Evolutionary conservation across 2,113 vertebrate genomes (phyloP), one percentile per base, ranked within the genome.

Genomic region (Lynx canadensis): DNA sequence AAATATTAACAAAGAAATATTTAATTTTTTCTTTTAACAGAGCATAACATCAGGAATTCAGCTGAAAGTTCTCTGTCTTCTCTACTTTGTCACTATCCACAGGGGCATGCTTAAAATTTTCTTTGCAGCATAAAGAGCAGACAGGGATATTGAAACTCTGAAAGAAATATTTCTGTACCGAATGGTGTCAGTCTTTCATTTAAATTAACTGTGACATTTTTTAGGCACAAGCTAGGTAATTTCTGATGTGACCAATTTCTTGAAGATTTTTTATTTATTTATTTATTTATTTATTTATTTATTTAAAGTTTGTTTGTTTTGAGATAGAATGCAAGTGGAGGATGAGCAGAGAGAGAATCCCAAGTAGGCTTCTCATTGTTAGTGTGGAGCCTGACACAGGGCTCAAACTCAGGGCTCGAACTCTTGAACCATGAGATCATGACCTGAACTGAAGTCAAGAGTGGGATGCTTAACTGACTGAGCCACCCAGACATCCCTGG

Each of bases 191-290:
- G 11, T 60, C 36, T 81, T 97, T 89, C n/a, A 94, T 60, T 89
- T 82, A 92, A 79, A 76, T 95, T 96, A 63, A 13, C 57, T 95
- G 23, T 79, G 78, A 74, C 11, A 79, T 66, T 95, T 95, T 95
- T 95, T 74, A 91, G 29, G 88, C 5, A 74, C 12, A 95, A 91
- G 18, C 3, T 57, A 91, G 33, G 1, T 69, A 68, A 94, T 83
- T 90, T 96, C 19, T 90, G 33, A 87, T 55, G 41, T 95, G 38
- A 36, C 6, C 25, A 94, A 78, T 68, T 79, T 69, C 73, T 82
- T 18, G 16, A 81, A 85, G 50, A 83, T 80, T 91, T 94, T 85
- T 68, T 18, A 65, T 65, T 65, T 65, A 31, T 65, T 65, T 29
- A 29, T 29, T 65, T 65, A 29, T 29, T 65, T 65, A 27, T 63